These are phyloP conservation scores for Drosophila pseudotakahashii DNA, from an alignment of 2,888 invertebrate genomes.

Conservation along the genomic window DNA sequence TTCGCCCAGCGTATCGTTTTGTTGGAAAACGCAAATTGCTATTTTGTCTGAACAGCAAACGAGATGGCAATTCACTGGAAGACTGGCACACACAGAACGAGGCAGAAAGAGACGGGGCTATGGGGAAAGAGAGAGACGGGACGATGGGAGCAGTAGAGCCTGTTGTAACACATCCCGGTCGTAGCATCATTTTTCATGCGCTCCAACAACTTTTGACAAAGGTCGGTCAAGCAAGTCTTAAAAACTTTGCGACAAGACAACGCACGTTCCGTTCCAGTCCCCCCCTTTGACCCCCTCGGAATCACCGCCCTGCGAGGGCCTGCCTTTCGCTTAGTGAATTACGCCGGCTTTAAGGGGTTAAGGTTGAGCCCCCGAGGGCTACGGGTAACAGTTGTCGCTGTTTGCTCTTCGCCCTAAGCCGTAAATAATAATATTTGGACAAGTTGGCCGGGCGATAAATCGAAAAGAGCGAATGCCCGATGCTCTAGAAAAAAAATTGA, in stretches of 20 bases:
- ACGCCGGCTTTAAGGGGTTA: conserved; percentile 76
- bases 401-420: conserved; percentile 75
- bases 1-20: conserved; percentile 47
- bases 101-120: conserved; percentile 10
- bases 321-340: conserved; percentile 76
- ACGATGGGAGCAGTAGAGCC: conserved; percentile 8
- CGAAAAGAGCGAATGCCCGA: background rate
- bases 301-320: conserved; percentile 29
- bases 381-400: conserved; percentile 76
- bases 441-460: conserved; percentile 50
- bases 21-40: conserved; percentile 79
- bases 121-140: background rate
- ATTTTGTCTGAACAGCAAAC: conserved; percentile 67
- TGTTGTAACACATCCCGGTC: conserved; percentile 64
- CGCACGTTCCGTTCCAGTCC: conserved; percentile 68
- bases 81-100: conserved; percentile 15
- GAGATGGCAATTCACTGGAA: conserved; percentile 35
- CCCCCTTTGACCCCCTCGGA: conserved; percentile 5
- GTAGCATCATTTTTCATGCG: conserved; percentile 80
- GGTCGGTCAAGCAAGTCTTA: conserved; percentile 81
- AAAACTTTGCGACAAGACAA: conserved; percentile 79
- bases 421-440: conserved; percentile 80
- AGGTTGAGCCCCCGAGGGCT: conserved; percentile 67
- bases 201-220: conserved; percentile 80
- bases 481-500: background rate